A percentile compares a stretch with the other conserved stretches of the same genome.
phyloP scores from a whole-genome alignment of 2,888 invertebrate genomes.

The Loripinus fragilis region DNA sequence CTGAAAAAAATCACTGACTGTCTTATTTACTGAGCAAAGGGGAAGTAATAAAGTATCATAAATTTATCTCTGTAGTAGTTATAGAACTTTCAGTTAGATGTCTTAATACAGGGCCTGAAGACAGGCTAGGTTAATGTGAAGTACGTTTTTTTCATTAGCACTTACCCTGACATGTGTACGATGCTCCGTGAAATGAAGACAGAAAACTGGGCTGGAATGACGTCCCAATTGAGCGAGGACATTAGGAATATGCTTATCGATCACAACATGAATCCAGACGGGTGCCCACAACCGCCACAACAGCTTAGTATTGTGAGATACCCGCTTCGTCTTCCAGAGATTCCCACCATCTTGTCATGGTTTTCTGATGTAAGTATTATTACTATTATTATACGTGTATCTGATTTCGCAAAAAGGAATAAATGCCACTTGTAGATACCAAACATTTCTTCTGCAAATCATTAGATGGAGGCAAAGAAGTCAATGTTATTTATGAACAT shows the following conservation, averaged over 20 bases:
- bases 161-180: slow-evolving; percentile 63
- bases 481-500: too few relatives aligned
- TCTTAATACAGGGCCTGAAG: too few relatives aligned
- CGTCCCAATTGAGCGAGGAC: slow-evolving; percentile 53
- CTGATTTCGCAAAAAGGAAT: too few relatives aligned
- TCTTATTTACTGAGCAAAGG: too few relatives aligned
- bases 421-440: too few relatives aligned
- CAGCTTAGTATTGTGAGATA: slow-evolving; percentile 51
- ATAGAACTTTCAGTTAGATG: too few relatives aligned
- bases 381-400: too few relatives aligned
- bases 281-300: slow-evolving; percentile 57
- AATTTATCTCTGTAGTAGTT: too few relatives aligned
- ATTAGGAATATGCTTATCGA: slow-evolving; percentile 48
- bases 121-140: background rate
- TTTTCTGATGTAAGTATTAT: slow-evolving; percentile 62
- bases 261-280: slow-evolving; percentile 38
- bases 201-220: slow-evolving; percentile 68
- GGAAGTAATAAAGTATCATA: too few relatives aligned
- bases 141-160: slow-evolving; percentile 45
- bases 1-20: too few relatives aligned
- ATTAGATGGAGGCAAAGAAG: too few relatives aligned
- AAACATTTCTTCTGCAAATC: too few relatives aligned
- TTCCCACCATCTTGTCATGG: slow-evolving; percentile 62
- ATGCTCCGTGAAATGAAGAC: slow-evolving; percentile 63
- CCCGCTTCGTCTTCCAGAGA: slow-evolving; percentile 54